These are phyloP conservation scores for Daubentonia madagascariensis DNA, from an alignment of 2,113 vertebrate genomes.

Conservation along the genomic window DNA sequence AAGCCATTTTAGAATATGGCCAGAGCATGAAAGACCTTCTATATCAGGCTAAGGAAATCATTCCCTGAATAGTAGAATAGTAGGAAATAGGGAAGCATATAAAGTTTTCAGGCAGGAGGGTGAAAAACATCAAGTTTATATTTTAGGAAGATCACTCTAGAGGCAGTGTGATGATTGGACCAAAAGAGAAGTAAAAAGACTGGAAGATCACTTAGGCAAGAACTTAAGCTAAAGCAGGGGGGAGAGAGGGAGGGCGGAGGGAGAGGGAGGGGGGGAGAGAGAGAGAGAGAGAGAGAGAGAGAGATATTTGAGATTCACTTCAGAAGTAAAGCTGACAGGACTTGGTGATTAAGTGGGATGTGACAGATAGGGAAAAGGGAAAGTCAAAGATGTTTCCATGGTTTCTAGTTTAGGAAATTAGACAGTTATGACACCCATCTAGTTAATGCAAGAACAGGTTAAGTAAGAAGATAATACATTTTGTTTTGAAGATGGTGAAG, in stretches of 20 bases:
- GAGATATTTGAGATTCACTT: not conserved
- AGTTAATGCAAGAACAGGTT: not conserved
- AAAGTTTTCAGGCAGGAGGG: not conserved
- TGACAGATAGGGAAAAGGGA: not conserved
- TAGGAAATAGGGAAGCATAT: not conserved
- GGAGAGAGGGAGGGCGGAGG: no score
- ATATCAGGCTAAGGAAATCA: not conserved
- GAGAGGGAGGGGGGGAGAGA: not conserved
- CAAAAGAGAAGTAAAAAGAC: not conserved
- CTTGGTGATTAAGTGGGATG: not conserved
- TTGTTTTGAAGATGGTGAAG: constrained; percentile 32
- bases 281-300: not conserved
- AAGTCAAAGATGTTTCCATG: not conserved
- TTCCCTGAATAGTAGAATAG: not conserved
- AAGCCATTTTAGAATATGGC: not conserved
- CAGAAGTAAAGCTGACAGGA: not conserved
- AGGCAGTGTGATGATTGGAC: not conserved
- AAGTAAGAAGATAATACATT: not conserved
- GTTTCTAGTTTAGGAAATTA: not conserved
- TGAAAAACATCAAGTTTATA: not conserved
- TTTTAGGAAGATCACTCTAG: not conserved
- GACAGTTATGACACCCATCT: not conserved
- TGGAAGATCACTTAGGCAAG: not conserved
- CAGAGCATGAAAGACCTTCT: not conserved
- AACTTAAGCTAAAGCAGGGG: not conserved